Evolutionary conservation across 2,888 invertebrate species (phyloP).

Genomic region (Lacanobia oleracea): DNA sequence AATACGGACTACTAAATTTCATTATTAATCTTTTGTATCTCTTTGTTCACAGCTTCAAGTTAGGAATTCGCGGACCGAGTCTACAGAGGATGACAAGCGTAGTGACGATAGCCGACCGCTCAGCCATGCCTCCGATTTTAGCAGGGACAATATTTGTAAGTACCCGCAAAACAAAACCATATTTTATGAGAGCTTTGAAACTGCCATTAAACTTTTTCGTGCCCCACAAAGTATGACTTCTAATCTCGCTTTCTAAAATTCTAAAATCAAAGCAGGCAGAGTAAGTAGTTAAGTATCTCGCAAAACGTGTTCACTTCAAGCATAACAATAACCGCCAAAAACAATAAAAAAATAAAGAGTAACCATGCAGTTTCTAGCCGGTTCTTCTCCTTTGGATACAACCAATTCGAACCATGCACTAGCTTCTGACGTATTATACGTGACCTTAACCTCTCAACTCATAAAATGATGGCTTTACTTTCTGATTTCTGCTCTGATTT

Average conservation of each 20-base stretch:
- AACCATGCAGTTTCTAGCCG: too few relatives aligned
- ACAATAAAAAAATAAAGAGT: too few relatives aligned
- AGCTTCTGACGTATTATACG: too few relatives aligned
- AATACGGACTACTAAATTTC: neutral
- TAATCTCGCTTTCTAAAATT: neutral
- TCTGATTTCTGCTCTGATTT: neutral
- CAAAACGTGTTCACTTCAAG: too few relatives aligned
- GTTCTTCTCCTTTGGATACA: too few relatives aligned
- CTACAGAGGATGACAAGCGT: conserved; percentile 90
- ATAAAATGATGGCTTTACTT: neutral
- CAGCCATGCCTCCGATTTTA: conserved; percentile 93
- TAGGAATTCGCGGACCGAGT: conserved; percentile 91
- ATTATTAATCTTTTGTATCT: conserved; percentile 27
- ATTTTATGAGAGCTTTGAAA: too few relatives aligned
- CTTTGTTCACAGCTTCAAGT: conserved; percentile 86
- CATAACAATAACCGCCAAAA: too few relatives aligned
- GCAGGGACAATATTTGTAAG: conserved; percentile 89
- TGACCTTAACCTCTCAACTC: neutral
- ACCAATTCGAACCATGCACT: too few relatives aligned
- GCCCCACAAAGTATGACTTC: neutral
- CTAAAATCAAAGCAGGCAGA: neutral
- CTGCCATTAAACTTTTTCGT: too few relatives aligned
- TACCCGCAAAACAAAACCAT: conserved; percentile 39
- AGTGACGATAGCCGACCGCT: conserved; percentile 91
- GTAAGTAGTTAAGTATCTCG: too few relatives aligned